Conservation (phyloP, 1,140 invertebrate genomes). For the Atta cephalotes region DNA sequence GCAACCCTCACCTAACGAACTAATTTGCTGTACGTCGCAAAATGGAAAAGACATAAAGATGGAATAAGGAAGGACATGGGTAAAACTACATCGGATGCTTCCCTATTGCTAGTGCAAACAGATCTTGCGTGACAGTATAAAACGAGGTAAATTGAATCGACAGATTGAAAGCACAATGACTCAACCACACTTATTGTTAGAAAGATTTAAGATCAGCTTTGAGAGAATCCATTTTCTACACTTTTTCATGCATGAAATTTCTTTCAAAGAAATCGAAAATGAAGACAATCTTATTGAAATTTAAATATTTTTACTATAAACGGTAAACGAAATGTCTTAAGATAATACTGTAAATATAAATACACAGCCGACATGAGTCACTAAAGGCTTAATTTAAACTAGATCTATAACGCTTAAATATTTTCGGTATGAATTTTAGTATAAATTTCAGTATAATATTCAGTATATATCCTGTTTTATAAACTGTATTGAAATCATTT, state of each 20-base stretch:
- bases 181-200: background rate
- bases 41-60: slow-evolving; percentile 53
- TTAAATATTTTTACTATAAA: background rate
- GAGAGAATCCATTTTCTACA: background rate
- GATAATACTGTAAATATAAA: too few species aligned
- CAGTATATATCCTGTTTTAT: too few species aligned
- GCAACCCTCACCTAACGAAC: slow-evolving; percentile 55
- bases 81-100: slow-evolving; percentile 1
- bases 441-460: too few species aligned
- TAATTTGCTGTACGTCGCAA: slow-evolving; percentile 59
- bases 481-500: too few species aligned
- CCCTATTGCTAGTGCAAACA: slow-evolving; percentile 6
- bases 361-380: too few species aligned
- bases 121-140: slow-evolving; percentile 9
- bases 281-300: background rate
- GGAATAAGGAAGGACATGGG: background rate
- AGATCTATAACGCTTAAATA: too few species aligned
- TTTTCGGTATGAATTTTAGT: too few species aligned
- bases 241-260: background rate
- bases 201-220: background rate
- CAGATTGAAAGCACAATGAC: background rate
- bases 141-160: background rate
- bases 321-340: too few species aligned
- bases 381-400: too few species aligned
- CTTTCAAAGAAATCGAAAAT: background rate